Evolutionary conservation across 2,113 vertebrate genomes (phyloP).

Genomic region (Manacus vitellinus): DNA sequence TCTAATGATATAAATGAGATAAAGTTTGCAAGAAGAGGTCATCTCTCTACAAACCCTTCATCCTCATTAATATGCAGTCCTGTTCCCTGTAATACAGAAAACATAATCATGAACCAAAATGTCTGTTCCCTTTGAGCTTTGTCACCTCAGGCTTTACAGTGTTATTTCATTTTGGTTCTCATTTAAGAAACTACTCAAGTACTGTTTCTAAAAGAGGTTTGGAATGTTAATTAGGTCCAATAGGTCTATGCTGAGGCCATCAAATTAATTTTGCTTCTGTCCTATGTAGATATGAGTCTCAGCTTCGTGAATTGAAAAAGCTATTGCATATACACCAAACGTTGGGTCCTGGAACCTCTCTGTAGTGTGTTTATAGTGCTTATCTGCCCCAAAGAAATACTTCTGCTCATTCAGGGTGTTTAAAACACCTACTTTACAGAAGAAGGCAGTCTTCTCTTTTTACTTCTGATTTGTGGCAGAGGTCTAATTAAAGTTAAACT

Average conservation of each 20-base stretch:
- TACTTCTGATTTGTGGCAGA: neutral
- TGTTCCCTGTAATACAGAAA: neutral
- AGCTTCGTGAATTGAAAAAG: conserved; percentile 6
- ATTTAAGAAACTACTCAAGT: conserved; percentile 45
- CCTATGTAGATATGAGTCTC: neutral
- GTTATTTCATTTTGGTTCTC: neutral
- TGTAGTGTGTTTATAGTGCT: neutral
- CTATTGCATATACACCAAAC: neutral
- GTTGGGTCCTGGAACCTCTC: neutral
- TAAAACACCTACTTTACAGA: neutral
- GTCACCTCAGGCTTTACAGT: conserved; percentile 34
- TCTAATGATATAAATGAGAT: neutral
- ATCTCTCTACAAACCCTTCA: neutral
- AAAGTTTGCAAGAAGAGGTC: neutral
- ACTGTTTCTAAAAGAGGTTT: conserved; percentile 10
- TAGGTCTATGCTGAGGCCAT: conserved; percentile 9
- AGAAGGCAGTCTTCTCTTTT: neutral
- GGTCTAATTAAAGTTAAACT: neutral
- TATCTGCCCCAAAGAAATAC: neutral
- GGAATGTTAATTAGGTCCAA: conserved; percentile 46
- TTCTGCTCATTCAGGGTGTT: neutral
- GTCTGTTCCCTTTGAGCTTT: conserved; percentile 27
- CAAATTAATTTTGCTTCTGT: conserved; percentile 39
- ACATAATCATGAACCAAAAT: conserved; percentile 4
- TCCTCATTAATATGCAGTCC: conserved; percentile 18